These are phyloP conservation scores for Scatophagus argus DNA, from an alignment of 2,113 vertebrate species.

Conservation along the genomic window DNA sequence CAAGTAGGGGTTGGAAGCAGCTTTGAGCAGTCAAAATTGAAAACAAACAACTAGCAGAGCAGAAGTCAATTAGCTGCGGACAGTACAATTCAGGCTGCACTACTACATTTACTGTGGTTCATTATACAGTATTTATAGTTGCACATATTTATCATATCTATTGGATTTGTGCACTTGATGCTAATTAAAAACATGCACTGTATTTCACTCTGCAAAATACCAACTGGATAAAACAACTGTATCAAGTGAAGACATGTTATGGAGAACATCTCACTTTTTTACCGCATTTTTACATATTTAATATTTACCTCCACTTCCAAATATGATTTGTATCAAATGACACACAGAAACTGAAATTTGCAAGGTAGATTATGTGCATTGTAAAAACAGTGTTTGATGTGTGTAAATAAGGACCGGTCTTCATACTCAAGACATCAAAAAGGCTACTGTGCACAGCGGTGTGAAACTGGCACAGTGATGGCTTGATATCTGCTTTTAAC, in stretches of 20 bases:
- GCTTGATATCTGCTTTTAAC: not conserved
- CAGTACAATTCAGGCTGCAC: not conserved
- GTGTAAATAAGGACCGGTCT: not conserved
- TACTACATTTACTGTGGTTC: not conserved
- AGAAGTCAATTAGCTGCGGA: not conserved
- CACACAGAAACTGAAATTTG: not conserved
- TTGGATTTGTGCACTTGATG: not conserved
- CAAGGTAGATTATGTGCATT: not conserved
- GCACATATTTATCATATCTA: not conserved
- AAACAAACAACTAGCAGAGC: slow-evolving; percentile 10
- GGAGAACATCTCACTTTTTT: not conserved
- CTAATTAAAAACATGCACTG: not conserved
- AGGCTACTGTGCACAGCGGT: not conserved
- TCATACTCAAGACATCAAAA: not conserved
- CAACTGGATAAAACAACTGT: not conserved
- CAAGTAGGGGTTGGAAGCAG: slow-evolving; percentile 4
- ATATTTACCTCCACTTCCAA: not conserved
- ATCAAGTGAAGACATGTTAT: not conserved
- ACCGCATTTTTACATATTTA: not conserved
- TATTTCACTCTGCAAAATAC: not conserved
- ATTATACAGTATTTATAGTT: not conserved
- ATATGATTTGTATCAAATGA: not conserved
- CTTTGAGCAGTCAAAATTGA: slow-evolving; percentile 26
- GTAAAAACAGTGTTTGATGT: not conserved
- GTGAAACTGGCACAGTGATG: not conserved